Evolutionary conservation across 2,888 invertebrate genomes (phyloP).

Genomic region (Nesidiocoris tenuis): DNA sequence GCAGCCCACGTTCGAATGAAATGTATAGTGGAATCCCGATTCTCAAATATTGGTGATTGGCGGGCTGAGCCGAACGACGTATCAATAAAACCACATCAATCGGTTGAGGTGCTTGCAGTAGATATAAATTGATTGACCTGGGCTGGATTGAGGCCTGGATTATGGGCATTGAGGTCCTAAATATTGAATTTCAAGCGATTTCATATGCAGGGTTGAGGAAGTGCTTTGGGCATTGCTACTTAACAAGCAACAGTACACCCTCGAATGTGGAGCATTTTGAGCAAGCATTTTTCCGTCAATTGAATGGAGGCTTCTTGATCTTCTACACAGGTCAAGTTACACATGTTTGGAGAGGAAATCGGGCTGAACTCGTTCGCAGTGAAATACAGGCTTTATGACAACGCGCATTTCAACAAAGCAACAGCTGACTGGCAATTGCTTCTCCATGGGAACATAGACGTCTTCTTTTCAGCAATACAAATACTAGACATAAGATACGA

Average conservation of each 20-base stretch:
- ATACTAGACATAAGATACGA: conserved; percentile 29
- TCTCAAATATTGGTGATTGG: conserved; percentile 9
- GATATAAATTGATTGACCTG: neutral
- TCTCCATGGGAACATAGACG: neutral
- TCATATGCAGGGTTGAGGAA: too few relatives aligned
- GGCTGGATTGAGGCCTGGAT: neutral
- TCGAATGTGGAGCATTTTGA: too few relatives aligned
- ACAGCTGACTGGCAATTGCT: neutral
- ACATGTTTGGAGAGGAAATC: neutral
- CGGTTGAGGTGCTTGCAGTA: conserved; percentile 4
- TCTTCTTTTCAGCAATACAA: conserved; percentile 5
- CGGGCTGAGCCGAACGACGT: neutral
- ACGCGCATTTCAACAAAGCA: neutral
- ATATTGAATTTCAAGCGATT: too few relatives aligned
- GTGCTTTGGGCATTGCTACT: too few relatives aligned
- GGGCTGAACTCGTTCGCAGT: neutral
- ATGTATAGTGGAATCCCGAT: neutral
- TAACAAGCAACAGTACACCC: too few relatives aligned
- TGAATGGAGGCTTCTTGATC: too few relatives aligned
- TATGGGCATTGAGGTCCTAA: neutral
- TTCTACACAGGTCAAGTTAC: conserved; percentile 2
- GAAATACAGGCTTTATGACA: neutral
- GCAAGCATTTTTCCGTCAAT: too few relatives aligned
- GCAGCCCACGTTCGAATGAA: neutral
- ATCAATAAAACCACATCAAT: neutral